Conservation (phyloP, 2,888 invertebrate species). For the Cecidostiba fungosa region DNA sequence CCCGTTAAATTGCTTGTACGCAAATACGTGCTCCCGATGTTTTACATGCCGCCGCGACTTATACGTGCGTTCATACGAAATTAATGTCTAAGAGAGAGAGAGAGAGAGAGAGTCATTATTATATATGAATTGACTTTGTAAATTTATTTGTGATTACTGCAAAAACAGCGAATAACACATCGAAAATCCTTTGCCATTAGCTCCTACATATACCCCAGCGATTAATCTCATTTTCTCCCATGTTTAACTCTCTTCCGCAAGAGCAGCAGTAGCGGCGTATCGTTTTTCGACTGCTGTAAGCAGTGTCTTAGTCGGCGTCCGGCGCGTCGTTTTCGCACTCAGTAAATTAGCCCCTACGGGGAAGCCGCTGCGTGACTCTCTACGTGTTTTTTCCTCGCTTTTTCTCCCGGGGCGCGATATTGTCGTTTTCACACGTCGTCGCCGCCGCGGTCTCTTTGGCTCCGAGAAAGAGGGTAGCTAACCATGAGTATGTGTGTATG, state of each 20-base stretch:
- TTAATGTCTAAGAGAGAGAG: not conserved
- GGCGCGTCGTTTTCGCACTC: slow-evolving; percentile 58
- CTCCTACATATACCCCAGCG: not conserved
- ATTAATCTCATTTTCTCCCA: slow-evolving; percentile 28
- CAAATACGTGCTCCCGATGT: slow-evolving; percentile 34
- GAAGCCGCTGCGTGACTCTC: not conserved
- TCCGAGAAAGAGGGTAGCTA: not conserved
- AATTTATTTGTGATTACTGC: not conserved
- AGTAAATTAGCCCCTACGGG: slow-evolving; percentile 63
- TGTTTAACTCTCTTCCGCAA: not conserved
- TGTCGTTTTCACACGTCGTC: slow-evolving; percentile 35
- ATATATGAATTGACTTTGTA: not conserved
- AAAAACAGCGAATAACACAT: not conserved
- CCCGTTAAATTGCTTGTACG: slow-evolving; percentile 58
- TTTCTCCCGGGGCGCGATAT: slow-evolving; percentile 17
- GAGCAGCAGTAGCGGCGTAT: not conserved
- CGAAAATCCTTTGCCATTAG: too few relatives aligned
- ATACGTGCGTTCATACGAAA: not conserved
- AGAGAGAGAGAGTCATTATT: too few relatives aligned
- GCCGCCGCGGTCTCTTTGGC: not conserved
- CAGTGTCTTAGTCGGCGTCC: slow-evolving; percentile 35
- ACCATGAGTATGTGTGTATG: not conserved
- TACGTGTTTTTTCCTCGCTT: slow-evolving; percentile 17
- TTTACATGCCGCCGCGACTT: not conserved
- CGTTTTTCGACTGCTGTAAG: slow-evolving; percentile 14